A percentile compares a stretch with the other conserved stretches of the same genome.
These are phyloP conservation scores for Drosophila pseudotalamancana DNA, from an alignment of 2,888 invertebrate genomes.

Conservation along the genomic window DNA sequence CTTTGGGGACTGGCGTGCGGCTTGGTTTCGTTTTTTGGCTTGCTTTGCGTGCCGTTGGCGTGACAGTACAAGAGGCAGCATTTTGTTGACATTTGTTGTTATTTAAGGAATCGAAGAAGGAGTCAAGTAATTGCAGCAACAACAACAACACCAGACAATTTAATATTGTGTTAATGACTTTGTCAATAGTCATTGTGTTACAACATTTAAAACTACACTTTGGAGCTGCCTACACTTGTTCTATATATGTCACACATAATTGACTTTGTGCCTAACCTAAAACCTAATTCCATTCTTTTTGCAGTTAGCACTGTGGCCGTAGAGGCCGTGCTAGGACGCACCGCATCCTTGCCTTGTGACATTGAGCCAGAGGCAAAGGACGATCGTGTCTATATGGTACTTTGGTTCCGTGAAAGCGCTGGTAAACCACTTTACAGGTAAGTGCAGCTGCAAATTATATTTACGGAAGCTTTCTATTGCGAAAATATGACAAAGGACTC, in stretches of 20 bases:
- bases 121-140: conserved; percentile 68
- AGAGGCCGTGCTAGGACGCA: conserved; percentile 93
- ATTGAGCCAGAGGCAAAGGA: conserved; percentile 92
- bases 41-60: conserved; percentile 71
- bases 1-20: conserved; percentile 62
- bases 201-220: conserved; percentile 60
- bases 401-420: conserved; percentile 94
- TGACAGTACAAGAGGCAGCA: conserved; percentile 78
- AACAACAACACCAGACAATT: conserved; percentile 41
- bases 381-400: conserved; percentile 95
- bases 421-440: conserved; percentile 96
- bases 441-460: conserved; percentile 62
- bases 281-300: conserved; percentile 22
- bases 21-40: conserved; percentile 38
- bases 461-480: conserved; percentile 4
- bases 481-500: too few species aligned
- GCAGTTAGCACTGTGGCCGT: conserved; percentile 89
- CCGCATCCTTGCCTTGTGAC: conserved; percentile 94
- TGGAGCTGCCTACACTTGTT: conserved; percentile 24
- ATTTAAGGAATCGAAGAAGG: conserved; percentile 69
- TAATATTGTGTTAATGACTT: conserved; percentile 79
- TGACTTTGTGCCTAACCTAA: conserved; percentile 35
- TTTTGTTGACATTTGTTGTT: conserved; percentile 76
- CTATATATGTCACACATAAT: conserved; percentile 32
- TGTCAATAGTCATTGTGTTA: conserved; percentile 71